These are phyloP conservation scores for Bhutanitis thaidina DNA, from an alignment of 2,888 invertebrate species.

Conservation along the genomic window DNA sequence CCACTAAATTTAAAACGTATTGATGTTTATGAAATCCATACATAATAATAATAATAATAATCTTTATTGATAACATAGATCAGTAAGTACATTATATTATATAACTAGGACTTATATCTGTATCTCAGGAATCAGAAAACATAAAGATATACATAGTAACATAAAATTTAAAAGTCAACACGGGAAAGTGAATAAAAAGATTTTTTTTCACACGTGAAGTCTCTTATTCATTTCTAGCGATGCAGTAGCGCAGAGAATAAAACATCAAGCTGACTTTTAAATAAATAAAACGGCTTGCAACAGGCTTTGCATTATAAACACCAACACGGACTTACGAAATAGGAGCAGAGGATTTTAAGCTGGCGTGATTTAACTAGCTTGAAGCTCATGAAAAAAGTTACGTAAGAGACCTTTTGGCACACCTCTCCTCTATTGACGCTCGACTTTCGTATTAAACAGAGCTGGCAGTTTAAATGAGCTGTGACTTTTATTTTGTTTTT, in stretches of 20 bases:
- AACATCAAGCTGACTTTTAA: slow-evolving; percentile 38
- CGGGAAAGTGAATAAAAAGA: background rate
- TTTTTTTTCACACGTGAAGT: background rate
- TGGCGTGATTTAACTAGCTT: slow-evolving; percentile 30
- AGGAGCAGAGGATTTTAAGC: slow-evolving; percentile 44
- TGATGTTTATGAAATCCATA: too few species aligned
- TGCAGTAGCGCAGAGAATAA: slow-evolving; percentile 35
- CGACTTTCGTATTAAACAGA: background rate
- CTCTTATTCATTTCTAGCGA: background rate
- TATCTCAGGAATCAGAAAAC: too few species aligned
- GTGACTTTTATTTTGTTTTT: background rate
- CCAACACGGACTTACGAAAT: slow-evolving; percentile 27
- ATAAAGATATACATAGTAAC: too few species aligned
- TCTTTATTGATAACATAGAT: too few species aligned
- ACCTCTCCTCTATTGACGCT: slow-evolving; percentile 8
- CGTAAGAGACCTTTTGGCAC: slow-evolving; percentile 12
- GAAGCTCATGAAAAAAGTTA: slow-evolving; percentile 19
- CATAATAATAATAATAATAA: too few species aligned
- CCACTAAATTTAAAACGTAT: too few species aligned
- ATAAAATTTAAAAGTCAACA: background rate
- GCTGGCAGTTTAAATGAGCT: background rate
- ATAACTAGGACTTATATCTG: too few species aligned
- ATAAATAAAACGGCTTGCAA: slow-evolving; percentile 49
- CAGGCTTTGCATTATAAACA: slow-evolving; percentile 27
- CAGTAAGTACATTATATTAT: too few species aligned